Evolutionary conservation across 1,140 invertebrate genomes (phyloP), one percentile per base, ranked within the genome.

Genomic region (Pantala flavescens): DNA sequence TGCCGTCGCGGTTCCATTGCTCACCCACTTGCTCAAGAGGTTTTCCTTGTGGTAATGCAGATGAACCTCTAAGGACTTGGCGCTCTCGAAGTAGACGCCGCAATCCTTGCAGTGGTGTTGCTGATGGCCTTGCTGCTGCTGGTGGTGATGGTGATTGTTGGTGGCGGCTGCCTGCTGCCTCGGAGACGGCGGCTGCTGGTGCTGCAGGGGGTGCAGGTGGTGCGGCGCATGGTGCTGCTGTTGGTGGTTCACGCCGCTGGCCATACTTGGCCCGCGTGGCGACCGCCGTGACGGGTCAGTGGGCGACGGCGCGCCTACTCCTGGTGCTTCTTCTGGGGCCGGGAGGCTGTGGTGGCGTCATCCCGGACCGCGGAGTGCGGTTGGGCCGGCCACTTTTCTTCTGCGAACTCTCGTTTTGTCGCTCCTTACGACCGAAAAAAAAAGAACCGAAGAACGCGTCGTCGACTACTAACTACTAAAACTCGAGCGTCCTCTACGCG

Each of bases 41-140:
- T 90, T 91, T 78, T 91, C 89, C 79, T 91, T 90, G 77, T 93
- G 91, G 79, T 93, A 93, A 76, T 88, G 88, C 76, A 92, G 83
- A 83, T 93, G 91, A 74, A 92, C 91, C 77, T 92, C 89, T 71
- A 93, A 84, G 70, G 90, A 91, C 76, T 89, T 89, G 43, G 87
- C 84, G 78, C 89, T 89, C 78, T 93, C 90, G 79, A 93, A 88
- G 77, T 86, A 88, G 43, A 93, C 79, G 77, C 88, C 87, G 83
- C 91, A 92, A 81, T 91, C 88, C 80, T 90, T 89, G 82, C 91
- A 93, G n/a, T 72, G 71, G 71, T 72, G 71, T 19, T 24, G 23
- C 71, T 63, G 49, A 14, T 21, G 16, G 49, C 49, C 49, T 16
- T 21, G 16, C 5, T 21, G 16, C 10, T 16, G 10, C 12, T 21